Conservation (phyloP, 2,113 vertebrate species). For the Gambusia affinis region DNA sequence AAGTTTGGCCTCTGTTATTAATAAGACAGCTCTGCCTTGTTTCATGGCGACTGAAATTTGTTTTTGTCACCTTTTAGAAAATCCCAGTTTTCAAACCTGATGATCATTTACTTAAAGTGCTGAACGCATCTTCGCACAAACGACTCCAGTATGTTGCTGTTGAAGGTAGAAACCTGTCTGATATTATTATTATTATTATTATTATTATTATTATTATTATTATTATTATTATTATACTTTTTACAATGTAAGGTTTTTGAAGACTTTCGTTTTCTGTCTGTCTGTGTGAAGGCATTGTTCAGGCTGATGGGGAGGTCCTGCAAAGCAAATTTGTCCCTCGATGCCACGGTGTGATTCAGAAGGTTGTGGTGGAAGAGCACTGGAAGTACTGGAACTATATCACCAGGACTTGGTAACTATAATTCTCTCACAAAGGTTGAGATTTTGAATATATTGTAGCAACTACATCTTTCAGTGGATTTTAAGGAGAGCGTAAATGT, state of each 20-base stretch:
- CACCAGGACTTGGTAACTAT: conserved; percentile 64
- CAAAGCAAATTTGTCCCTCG: conserved; percentile 73
- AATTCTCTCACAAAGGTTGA: too few species aligned
- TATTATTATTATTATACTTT: not conserved
- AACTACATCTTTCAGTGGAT: too few species aligned
- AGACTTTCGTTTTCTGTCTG: not conserved
- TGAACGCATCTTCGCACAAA: conserved; percentile 63
- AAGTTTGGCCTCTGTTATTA: not conserved
- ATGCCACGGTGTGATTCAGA: conserved; percentile 78
- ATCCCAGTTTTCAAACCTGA: conserved; percentile 76
- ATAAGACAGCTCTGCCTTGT: not conserved
- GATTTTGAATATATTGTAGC: too few species aligned
- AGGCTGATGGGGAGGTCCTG: conserved; percentile 73
- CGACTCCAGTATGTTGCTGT: conserved; percentile 78
- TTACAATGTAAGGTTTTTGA: not conserved
- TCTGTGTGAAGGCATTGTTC: conserved; percentile 63
- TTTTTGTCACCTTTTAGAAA: conserved; percentile 46
- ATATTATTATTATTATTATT: too few species aligned
- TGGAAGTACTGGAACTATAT: conserved; percentile 72
- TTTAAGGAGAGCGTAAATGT: too few species aligned
- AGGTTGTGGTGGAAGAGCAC: conserved; percentile 60
- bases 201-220: too few species aligned
- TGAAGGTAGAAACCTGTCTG: conserved; percentile 68
- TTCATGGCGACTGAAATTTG: not conserved
- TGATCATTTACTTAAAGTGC: conserved; percentile 63